Percentiles rank a stretch among this genome's conserved stretches.
Evolutionary conservation across 2,113 vertebrate genomes (phyloP).

Genomic region (Stegastes partitus): DNA sequence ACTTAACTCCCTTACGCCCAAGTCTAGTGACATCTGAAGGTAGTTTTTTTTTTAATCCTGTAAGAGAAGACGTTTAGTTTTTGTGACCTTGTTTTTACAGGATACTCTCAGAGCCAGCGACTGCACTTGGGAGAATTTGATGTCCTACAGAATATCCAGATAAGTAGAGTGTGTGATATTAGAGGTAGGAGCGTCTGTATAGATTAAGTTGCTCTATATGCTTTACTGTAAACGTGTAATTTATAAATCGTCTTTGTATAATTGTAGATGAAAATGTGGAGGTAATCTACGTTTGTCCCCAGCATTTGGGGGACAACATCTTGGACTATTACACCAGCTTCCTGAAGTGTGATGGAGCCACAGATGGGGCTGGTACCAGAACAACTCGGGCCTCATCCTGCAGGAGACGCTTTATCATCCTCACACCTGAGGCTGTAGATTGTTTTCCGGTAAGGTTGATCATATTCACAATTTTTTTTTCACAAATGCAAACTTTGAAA

Average conservation of each 20-base stretch:
- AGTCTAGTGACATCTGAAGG: conserved; percentile 29
- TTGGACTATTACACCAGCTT: conserved; percentile 89
- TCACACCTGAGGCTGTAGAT: conserved; percentile 92
- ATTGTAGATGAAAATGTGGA: conserved; percentile 90
- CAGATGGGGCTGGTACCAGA: conserved; percentile 80
- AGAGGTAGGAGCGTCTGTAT: conserved; percentile 80
- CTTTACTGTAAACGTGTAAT: neutral
- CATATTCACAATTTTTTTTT: conserved; percentile 27
- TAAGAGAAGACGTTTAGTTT: conserved; percentile 27
- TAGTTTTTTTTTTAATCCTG: conserved; percentile 28
- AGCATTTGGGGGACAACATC: conserved; percentile 87
- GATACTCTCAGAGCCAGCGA: conserved; percentile 82
- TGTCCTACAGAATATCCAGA: conserved; percentile 88
- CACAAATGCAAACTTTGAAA: neutral
- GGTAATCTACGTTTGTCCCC: conserved; percentile 92
- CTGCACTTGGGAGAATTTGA: conserved; percentile 79
- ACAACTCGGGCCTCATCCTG: conserved; percentile 75
- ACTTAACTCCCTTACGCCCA: conserved; percentile 41
- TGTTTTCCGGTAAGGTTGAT: conserved; percentile 87
- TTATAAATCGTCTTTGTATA: conserved; percentile 9
- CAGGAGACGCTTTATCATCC: conserved; percentile 89
- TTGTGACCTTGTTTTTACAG: conserved; percentile 73
- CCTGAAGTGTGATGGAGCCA: conserved; percentile 86
- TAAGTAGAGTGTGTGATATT: conserved; percentile 90
- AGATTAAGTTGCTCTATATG: neutral